These are phyloP conservation scores for Papilio protenor DNA, from an alignment of 2,888 invertebrate species.

Conservation along the genomic window DNA sequence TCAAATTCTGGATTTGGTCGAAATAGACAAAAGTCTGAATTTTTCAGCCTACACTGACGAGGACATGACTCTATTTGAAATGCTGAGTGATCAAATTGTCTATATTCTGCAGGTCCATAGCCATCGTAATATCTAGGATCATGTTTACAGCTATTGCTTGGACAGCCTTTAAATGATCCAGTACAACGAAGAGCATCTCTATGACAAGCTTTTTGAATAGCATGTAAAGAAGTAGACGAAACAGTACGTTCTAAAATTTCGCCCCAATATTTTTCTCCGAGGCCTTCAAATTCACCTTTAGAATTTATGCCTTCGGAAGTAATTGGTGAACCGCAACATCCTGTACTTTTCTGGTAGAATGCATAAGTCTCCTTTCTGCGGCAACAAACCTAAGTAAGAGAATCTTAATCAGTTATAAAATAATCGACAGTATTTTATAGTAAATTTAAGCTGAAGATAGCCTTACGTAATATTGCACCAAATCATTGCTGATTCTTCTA, in stretches of 20 bases:
- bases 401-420: conserved; percentile 6
- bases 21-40: conserved; percentile 78
- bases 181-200: conserved; percentile 72
- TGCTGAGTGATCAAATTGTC: conserved; percentile 76
- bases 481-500: conserved; percentile 90
- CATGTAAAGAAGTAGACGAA: conserved; percentile 90
- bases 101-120: conserved; percentile 74
- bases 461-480: conserved; percentile 90
- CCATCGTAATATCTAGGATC: conserved; percentile 77
- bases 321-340: conserved; percentile 78
- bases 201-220: conserved; percentile 84
- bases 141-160: conserved; percentile 72
- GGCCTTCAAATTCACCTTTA: conserved; percentile 86
- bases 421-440: background rate
- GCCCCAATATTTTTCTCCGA: conserved; percentile 89
- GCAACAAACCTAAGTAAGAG: conserved; percentile 72
- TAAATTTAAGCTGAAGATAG: background rate
- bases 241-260: conserved; percentile 91
- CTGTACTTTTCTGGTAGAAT: conserved; percentile 76
- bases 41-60: conserved; percentile 78
- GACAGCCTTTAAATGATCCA: conserved; percentile 79
- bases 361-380: conserved; percentile 71
- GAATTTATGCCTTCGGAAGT: conserved; percentile 80
- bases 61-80: conserved; percentile 81
- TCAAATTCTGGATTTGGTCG: conserved; percentile 74